A percentile compares a stretch with the other conserved stretches of the same genome.
These are phyloP conservation scores for Tadarida brasiliensis DNA, from an alignment of 2,797 vertebrate genomes.

Conservation along the genomic window DNA sequence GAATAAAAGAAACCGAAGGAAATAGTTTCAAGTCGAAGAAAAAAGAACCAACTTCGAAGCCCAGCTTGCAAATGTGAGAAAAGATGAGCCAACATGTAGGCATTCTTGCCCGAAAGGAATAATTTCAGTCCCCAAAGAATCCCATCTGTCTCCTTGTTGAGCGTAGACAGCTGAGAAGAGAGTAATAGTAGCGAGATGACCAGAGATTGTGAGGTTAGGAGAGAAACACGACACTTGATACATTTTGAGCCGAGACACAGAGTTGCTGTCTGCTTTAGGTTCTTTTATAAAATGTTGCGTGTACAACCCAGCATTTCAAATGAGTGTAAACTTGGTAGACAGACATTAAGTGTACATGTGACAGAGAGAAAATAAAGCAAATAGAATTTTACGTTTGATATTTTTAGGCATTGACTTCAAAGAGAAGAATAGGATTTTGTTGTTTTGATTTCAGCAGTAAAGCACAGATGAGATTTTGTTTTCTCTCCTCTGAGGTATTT, in stretches of 20 bases:
- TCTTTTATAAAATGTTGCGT: not conserved
- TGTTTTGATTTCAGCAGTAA: conserved; percentile 1
- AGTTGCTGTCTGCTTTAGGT: not conserved
- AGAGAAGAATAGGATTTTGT: not conserved
- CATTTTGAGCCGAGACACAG: not conserved
- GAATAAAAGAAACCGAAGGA: conserved; percentile 57
- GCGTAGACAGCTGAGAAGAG: not conserved
- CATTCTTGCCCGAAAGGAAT: conserved; percentile 15
- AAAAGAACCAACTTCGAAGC: not conserved
- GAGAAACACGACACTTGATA: not conserved
- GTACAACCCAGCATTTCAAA: conserved; percentile 36
- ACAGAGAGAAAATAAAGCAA: conserved; percentile 33
- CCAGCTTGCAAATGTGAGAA: not conserved
- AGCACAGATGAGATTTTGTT: conserved; percentile 27
- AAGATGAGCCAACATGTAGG: not conserved
- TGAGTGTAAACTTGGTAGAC: not conserved
- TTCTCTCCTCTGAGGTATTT: not conserved
- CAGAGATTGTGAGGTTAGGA: not conserved
- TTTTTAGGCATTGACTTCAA: conserved; percentile 8
- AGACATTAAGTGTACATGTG: not conserved
- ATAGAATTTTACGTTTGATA: not conserved
- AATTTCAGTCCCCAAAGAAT: not conserved
- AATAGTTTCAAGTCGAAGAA: conserved; percentile 48
- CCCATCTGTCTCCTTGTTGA: not conserved
- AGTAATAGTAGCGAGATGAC: not conserved